Evolutionary conservation across 1,140 invertebrate species (phyloP).

Genomic region (Drosophila simulans): DNA sequence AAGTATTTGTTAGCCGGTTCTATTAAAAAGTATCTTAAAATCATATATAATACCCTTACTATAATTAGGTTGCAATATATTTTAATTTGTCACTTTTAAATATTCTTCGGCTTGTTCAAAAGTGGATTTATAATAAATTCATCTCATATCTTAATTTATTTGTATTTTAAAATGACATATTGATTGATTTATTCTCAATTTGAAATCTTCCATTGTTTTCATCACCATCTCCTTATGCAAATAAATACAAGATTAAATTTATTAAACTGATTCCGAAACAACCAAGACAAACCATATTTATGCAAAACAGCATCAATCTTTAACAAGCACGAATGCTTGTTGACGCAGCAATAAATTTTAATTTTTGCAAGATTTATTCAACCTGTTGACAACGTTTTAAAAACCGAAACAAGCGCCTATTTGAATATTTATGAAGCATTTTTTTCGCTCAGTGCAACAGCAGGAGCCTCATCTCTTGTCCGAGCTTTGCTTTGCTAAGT

Average conservation of each 20-base stretch:
- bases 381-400: background rate
- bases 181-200: conserved; percentile 4
- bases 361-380: conserved; percentile 1
- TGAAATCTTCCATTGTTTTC: background rate
- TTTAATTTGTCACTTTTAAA: background rate
- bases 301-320: conserved; percentile 4
- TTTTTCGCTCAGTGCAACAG: conserved; percentile 5
- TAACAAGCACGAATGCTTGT: conserved; percentile 7
- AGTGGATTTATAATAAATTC: too few relatives aligned
- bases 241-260: conserved; percentile 12
- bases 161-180: background rate
- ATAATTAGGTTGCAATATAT: background rate
- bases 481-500: conserved; percentile 74
- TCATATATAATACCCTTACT: too few relatives aligned
- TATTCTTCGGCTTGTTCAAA: background rate
- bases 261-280: conserved; percentile 13
- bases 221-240: conserved; percentile 11
- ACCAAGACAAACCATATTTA: conserved; percentile 5
- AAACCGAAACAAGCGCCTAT: background rate
- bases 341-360: conserved; percentile 9
- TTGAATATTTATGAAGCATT: background rate
- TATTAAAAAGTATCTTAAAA: too few relatives aligned
- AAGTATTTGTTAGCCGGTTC: too few relatives aligned
- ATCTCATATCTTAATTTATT: background rate
- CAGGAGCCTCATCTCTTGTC: conserved; percentile 33